A percentile compares a stretch with the other conserved stretches of the same genome.
These are phyloP conservation scores for Mycalesis mineus DNA, from an alignment of 2,888 invertebrate genomes.

Conservation along the genomic window DNA sequence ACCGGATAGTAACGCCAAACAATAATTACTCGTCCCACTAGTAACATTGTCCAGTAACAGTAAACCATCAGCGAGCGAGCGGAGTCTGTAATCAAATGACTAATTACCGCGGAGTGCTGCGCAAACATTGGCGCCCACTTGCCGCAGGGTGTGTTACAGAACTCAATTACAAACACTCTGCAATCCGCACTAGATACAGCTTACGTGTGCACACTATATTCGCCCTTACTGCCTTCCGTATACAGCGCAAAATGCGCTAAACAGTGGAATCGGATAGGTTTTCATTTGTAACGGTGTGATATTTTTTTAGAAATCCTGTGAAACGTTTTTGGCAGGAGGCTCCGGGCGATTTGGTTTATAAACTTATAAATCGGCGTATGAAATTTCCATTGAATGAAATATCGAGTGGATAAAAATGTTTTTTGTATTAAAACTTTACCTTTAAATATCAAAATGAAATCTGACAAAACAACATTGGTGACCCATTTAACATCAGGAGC, in stretches of 20 bases:
- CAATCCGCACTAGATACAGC: constrained; percentile 7
- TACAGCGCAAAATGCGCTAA: constrained; percentile 3
- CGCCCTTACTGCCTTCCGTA: background rate
- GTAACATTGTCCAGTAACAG: background rate
- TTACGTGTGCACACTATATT: background rate
- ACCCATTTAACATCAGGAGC: no score
- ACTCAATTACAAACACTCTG: constrained; percentile 28
- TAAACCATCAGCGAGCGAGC: background rate
- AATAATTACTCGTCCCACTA: background rate
- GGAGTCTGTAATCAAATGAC: constrained; percentile 23
- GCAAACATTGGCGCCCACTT: constrained; percentile 33
- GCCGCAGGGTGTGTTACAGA: constrained; percentile 28
- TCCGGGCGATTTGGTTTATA: background rate
- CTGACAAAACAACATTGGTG: no score
- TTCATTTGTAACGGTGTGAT: constrained; percentile 14
- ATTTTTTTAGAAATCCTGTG: constrained; percentile 1
- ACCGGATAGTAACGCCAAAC: background rate
- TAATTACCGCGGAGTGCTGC: constrained; percentile 32
- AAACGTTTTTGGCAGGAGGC: background rate
- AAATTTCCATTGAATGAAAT: no score
- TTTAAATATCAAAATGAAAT: no score
- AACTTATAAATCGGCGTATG: background rate
- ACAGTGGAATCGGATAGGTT: constrained; percentile 6
- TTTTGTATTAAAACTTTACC: no score
- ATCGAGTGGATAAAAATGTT: no score